These are phyloP conservation scores for Odontophorus gujanensis DNA, from an alignment of 2,113 vertebrate genomes.

Conservation along the genomic window DNA sequence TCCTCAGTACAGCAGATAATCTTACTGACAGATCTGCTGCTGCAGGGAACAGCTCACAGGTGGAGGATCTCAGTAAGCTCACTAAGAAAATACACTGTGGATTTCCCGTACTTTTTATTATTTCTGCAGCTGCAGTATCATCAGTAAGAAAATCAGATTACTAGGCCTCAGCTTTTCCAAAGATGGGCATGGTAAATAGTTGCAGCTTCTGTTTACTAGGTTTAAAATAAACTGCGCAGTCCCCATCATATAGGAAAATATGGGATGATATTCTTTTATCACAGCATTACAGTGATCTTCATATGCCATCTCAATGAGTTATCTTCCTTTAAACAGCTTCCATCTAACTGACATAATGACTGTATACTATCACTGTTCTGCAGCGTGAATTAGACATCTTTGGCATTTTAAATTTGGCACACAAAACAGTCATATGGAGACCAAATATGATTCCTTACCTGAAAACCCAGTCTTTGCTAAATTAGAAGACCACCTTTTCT, in stretches of 20 bases:
- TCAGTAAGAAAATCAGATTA: neutral
- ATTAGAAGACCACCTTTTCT: neutral
- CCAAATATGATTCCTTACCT: neutral
- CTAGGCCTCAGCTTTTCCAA: neutral
- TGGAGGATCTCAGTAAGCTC: neutral
- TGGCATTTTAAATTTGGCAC: conserved; percentile 10
- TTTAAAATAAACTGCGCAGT: neutral
- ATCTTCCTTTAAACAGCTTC: neutral
- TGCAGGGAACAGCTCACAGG: neutral
- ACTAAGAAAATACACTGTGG: neutral
- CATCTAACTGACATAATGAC: neutral
- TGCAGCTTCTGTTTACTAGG: conserved; percentile 6
- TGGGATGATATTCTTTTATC: neutral
- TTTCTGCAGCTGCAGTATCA: neutral
- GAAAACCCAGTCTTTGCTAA: conserved; percentile 16
- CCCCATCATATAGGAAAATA: neutral
- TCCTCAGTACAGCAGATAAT: neutral
- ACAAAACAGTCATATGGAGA: conserved; percentile 1
- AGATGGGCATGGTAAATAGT: neutral
- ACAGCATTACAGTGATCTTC: neutral
- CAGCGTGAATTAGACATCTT: conserved; percentile 3
- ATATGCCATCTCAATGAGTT: neutral
- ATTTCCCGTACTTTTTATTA: neutral
- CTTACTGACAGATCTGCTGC: neutral
- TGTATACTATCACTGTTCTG: neutral